phyloP scores from a whole-genome alignment of 2,888 invertebrate species.

The Tiphia femorata region DNA sequence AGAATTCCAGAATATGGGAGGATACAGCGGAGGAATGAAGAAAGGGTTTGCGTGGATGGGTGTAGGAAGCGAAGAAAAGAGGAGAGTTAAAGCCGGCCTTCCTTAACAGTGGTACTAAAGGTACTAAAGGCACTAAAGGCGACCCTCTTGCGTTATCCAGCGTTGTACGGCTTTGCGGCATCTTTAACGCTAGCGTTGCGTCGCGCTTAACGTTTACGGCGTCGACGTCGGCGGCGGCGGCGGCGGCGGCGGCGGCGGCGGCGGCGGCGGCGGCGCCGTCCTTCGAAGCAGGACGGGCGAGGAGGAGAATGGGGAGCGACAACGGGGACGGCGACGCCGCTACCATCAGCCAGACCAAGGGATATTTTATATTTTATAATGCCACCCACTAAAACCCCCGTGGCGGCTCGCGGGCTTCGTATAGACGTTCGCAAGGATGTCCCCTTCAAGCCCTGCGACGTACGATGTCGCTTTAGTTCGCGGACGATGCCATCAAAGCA shows the following conservation, averaged over 20 bases:
- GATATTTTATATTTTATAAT: conserved; percentile 51
- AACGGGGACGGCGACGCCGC: no score
- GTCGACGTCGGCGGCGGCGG: no score
- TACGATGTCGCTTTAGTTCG: not conserved
- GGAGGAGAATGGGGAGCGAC: no score
- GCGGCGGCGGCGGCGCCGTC: no score
- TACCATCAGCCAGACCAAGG: conserved; percentile 29
- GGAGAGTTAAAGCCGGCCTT: conserved; percentile 40
- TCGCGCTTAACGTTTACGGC: conserved; percentile 38
- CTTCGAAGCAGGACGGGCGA: no score
- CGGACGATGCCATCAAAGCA: conserved; percentile 10
- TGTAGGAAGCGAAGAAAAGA: not conserved
- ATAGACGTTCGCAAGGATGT: no score
- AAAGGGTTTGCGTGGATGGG: not conserved
- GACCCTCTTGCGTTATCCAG: not conserved
- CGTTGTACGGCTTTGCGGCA: conserved; percentile 18
- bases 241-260: no score
- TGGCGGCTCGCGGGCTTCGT: not conserved
- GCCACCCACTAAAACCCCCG: conserved; percentile 18
- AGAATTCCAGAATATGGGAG: no score
- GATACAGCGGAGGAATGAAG: not conserved
- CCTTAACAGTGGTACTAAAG: conserved; percentile 47
- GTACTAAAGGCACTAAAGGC: conserved; percentile 7
- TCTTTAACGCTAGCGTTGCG: conserved; percentile 35
- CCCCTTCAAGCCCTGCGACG: not conserved